These are phyloP conservation scores for Xanthia icteritia DNA, from an alignment of 2,888 invertebrate genomes.

Conservation along the genomic window DNA sequence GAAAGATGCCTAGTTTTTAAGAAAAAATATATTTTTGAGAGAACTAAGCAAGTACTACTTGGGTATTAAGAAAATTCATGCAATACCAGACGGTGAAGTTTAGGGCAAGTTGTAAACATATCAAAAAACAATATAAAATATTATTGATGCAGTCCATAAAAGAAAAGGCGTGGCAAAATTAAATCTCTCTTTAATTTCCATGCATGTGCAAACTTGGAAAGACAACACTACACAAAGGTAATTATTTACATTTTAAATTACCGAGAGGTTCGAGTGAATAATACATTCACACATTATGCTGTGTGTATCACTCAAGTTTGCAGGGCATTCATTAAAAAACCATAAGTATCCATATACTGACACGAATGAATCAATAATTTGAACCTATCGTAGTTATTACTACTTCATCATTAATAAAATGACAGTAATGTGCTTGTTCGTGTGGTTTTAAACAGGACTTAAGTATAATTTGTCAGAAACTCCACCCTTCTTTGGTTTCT, in stretches of 20 bases:
- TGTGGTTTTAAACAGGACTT: background rate
- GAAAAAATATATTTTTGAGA: too few species aligned
- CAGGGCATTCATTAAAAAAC: conserved; percentile 67
- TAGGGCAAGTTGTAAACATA: background rate
- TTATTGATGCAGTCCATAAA: background rate
- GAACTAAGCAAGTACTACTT: too few species aligned
- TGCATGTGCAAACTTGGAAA: conserved; percentile 26
- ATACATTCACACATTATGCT: conserved; percentile 66
- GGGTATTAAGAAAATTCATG: background rate
- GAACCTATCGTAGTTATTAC: background rate
- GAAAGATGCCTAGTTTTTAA: background rate
- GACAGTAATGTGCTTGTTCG: background rate
- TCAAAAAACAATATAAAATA: background rate
- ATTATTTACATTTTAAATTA: conserved; percentile 56
- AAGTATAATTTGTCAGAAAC: background rate
- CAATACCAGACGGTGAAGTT: background rate
- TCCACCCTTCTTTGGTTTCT: too few species aligned
- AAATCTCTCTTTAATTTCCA: conserved; percentile 46
- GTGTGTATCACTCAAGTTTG: conserved; percentile 64
- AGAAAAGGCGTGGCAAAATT: conserved; percentile 37
- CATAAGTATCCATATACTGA: conserved; percentile 60
- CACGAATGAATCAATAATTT: conserved; percentile 24
- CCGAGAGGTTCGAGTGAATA: conserved; percentile 40
- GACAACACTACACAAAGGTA: conserved; percentile 29
- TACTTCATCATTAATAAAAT: conserved; percentile 6